Percentiles rank a stretch among this genome's conserved stretches.
Evolutionary conservation across 2,797 vertebrate species (phyloP).

Genomic region (Denticeps clupeoides): DNA sequence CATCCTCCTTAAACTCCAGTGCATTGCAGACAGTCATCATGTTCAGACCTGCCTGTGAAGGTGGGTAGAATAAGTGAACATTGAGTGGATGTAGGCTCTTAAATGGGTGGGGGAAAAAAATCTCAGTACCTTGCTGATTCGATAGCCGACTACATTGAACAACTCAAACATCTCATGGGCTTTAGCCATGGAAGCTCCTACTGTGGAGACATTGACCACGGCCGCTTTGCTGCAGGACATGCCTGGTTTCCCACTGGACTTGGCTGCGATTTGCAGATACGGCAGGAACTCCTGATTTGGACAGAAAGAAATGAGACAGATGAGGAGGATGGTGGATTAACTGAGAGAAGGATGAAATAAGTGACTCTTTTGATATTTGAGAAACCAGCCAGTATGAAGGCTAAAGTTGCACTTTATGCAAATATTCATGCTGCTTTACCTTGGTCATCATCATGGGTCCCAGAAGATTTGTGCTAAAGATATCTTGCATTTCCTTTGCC

Average conservation of each 20-base stretch:
- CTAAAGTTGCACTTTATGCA: too few species aligned
- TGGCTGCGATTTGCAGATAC: constrained; percentile 45
- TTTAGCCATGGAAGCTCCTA: constrained; percentile 33
- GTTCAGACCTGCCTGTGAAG: constrained; percentile 28
- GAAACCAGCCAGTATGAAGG: too few species aligned
- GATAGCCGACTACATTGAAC: constrained; percentile 35
- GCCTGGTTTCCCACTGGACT: constrained; percentile 30
- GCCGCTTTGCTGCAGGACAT: constrained; percentile 56
- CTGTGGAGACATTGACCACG: constrained; percentile 45
- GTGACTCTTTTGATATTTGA: too few species aligned
- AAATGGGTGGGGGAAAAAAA: too few species aligned
- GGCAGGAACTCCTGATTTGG: constrained; percentile 51
- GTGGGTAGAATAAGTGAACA: too few species aligned
- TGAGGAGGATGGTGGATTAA: too few species aligned
- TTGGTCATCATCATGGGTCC: constrained; percentile 37
- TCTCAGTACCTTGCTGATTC: constrained; percentile 50
- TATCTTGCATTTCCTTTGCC: constrained; percentile 29
- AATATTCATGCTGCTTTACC: constrained; percentile 15
- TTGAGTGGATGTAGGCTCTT: too few species aligned
- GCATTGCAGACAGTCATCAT: constrained; percentile 35
- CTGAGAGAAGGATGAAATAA: neutral
- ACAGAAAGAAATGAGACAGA: neutral
- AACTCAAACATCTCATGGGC: neutral
- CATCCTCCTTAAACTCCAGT: constrained; percentile 29
- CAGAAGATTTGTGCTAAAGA: constrained; percentile 36